Base-by-base conservation (phyloP, 1,140 invertebrate genomes). In the Drosophila santomea region DNA sequence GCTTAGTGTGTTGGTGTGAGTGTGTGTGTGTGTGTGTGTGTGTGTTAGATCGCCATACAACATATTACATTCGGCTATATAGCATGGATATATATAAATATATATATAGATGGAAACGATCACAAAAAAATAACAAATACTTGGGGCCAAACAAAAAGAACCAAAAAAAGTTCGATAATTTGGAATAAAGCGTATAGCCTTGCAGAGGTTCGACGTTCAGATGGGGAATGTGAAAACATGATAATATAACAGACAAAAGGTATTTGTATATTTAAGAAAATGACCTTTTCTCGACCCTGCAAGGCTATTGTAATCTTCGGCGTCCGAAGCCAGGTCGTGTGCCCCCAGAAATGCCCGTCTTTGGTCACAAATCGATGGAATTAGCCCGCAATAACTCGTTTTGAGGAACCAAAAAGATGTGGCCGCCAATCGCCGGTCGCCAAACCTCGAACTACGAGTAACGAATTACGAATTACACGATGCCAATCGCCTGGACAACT, bases 401-500 rank as follows among this genome's bases (percentile, higher is more conserved):
- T 63, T 43, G 38, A 23, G 56, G 28, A 43, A 58, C 36, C 59
- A 62, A 55, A 58, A 41, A 61, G 20, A 14, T 12, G 14, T 28
- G 20, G 14, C 14, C 15, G 59, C 59, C 51, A 41, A 39, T 61
- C 59, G 36, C 14, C n/a, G 36, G 2, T 55, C 48, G 47, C 47
- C 11, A 36, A 23, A 60, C 14, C n/a, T 32, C 32, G 32, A 32
- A 32, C 0, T 25, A 25, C 56, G 56, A 43, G 10, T 23, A 23
- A 20, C 10, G 48, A 6, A 47, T 12, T 17, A 48, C 58, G 35
- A 36, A 51, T 17, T 17, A 61, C 32, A 56, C 39, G 39, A 68
- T 15, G 36, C 38, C 67, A 35, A 74, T 20, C 57, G 44, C 57
- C 57, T 47, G 50, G 63, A 67, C 64, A 68, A 68, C 64, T 68